phyloP scores from a whole-genome alignment of 1,140 invertebrate genomes.

The Tribolium madens region DNA sequence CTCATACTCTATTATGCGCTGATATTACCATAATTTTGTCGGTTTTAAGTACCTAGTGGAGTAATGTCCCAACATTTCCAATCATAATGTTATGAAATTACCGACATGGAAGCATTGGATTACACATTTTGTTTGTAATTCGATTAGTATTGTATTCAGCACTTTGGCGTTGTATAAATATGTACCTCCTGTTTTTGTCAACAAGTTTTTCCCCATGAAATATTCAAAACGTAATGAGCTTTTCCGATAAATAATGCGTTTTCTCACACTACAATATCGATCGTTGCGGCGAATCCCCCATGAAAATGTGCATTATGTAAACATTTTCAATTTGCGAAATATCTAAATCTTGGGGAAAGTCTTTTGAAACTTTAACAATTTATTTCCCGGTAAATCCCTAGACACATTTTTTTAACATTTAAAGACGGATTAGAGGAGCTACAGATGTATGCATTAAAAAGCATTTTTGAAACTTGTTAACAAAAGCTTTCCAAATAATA shows the following conservation, averaged over 20 bases:
- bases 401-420: conserved; percentile 43
- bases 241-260: background rate
- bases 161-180: background rate
- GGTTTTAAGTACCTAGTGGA: background rate
- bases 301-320: conserved; percentile 17
- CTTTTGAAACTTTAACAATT: conserved; percentile 47
- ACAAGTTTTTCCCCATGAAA: background rate
- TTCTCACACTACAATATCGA: conserved; percentile 1
- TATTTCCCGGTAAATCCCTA: conserved; percentile 46
- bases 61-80: background rate
- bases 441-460: conserved; percentile 42
- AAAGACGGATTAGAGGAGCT: conserved; percentile 45
- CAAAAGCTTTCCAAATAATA: background rate
- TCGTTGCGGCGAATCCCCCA: background rate
- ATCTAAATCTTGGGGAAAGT: conserved; percentile 31
- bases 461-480: too few species aligned
- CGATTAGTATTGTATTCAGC: background rate
- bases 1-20: too few species aligned
- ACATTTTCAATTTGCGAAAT: conserved; percentile 43
- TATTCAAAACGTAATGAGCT: conserved; percentile 1
- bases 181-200: background rate
- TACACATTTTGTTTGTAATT: background rate
- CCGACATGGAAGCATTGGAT: background rate
- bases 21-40: background rate
- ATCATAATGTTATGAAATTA: background rate